A percentile compares a stretch with the other conserved stretches of the same genome.
These are phyloP conservation scores for Polyommatus icarus DNA, from an alignment of 2,888 invertebrate genomes.

Conservation along the genomic window DNA sequence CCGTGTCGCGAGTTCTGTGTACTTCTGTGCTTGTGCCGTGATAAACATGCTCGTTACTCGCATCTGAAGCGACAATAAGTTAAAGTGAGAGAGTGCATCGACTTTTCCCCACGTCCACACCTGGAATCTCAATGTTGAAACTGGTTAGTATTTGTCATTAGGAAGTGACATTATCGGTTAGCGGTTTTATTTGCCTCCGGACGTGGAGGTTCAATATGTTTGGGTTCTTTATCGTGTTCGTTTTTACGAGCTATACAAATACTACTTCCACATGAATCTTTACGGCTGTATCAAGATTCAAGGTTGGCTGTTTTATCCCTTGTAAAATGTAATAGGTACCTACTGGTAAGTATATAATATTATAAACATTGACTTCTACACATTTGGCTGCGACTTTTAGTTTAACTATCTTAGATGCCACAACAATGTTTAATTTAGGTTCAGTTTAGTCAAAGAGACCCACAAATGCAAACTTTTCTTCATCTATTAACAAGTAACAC, in stretches of 20 bases:
- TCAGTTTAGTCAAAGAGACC: background rate
- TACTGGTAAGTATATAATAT: no score
- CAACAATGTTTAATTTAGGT: background rate
- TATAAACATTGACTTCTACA: background rate
- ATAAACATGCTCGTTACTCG: conserved; percentile 25
- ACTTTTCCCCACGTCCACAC: conserved; percentile 9
- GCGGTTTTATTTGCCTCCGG: background rate
- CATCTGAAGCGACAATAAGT: conserved; percentile 44
- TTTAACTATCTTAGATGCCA: background rate
- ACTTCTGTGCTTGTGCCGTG: conserved; percentile 25
- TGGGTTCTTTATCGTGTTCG: background rate
- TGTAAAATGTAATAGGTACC: no score
- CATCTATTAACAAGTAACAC: background rate
- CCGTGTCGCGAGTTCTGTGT: conserved; percentile 17
- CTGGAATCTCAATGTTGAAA: conserved; percentile 60
- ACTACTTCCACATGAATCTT: conserved; percentile 1
- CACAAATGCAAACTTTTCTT: background rate
- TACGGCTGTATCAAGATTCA: background rate
- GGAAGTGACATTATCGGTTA: conserved; percentile 26
- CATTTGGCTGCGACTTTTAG: background rate
- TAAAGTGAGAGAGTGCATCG: conserved; percentile 73
- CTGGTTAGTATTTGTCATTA: conserved; percentile 60
- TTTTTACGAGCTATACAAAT: conserved; percentile 8
- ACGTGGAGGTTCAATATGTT: conserved; percentile 7
- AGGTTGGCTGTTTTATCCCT: no score